Evolutionary conservation across 2,888 invertebrate species (phyloP).

Genomic region (Physocephala rufipes): DNA sequence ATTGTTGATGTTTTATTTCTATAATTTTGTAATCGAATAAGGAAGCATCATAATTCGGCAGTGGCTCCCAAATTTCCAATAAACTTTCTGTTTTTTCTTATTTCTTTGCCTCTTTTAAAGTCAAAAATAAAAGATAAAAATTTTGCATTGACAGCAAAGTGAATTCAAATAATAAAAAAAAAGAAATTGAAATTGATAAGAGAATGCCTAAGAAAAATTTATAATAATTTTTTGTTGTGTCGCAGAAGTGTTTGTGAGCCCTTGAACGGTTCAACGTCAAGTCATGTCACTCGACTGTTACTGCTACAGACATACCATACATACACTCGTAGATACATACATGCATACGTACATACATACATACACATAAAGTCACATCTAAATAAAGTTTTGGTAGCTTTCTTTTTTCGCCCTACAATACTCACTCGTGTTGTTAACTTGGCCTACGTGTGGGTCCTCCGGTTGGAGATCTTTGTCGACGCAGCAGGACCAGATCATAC

Average conservation of each 20-base stretch:
- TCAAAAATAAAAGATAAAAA: too few species aligned
- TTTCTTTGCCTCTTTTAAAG: background rate
- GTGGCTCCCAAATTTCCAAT: constrained; percentile 1
- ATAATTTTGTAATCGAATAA: constrained; percentile 28
- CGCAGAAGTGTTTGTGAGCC: constrained; percentile 16
- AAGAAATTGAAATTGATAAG: background rate
- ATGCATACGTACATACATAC: constrained; percentile 9
- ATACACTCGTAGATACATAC: background rate
- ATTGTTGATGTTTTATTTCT: constrained; percentile 26
- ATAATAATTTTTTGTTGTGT: too few species aligned
- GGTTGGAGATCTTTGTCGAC: constrained; percentile 77
- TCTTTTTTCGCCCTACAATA: constrained; percentile 54
- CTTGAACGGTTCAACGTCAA: constrained; percentile 21
- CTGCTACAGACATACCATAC: constrained; percentile 4
- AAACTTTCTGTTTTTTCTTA: background rate
- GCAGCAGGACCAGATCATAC: constrained; percentile 95
- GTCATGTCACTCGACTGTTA: constrained; percentile 45
- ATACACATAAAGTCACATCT: background rate
- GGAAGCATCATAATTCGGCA: constrained; percentile 26
- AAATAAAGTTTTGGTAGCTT: background rate
- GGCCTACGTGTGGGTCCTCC: constrained; percentile 69
- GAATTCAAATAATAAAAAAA: too few species aligned
- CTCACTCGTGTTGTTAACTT: constrained; percentile 90
- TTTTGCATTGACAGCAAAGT: too few species aligned
- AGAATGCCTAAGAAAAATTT: too few species aligned